Percentiles rank a stretch among this genome's conserved stretches.
Evolutionary conservation across 1,140 invertebrate species (phyloP).

Genomic region (Tetramorium alpestre): DNA sequence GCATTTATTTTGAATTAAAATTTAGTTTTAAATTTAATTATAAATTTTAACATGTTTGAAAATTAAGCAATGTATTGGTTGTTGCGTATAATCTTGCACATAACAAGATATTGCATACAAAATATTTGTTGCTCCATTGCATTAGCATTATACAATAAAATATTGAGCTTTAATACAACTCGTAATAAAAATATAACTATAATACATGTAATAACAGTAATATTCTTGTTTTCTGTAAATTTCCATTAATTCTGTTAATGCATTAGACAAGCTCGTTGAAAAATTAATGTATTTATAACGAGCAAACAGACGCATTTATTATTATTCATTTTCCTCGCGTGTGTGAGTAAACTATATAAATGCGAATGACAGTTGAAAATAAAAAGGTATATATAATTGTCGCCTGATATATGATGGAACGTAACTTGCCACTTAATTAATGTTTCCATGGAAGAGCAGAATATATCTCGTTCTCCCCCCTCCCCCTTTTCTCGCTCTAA

Average conservation of each 20-base stretch:
- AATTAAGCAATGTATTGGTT: not conserved
- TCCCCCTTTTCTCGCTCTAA: not conserved
- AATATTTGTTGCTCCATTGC: not conserved
- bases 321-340: not conserved
- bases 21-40: not conserved
- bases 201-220: not conserved
- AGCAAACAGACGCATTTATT: not conserved
- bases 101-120: not conserved
- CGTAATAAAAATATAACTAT: not conserved
- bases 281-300: constrained; percentile 3
- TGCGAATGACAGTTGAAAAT: not conserved
- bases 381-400: constrained; percentile 20
- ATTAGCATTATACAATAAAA: constrained; percentile 11
- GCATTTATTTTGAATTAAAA: not conserved
- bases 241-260: not conserved
- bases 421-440: constrained; percentile 42
- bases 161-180: not conserved
- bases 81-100: not conserved
- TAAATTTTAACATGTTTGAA: not conserved
- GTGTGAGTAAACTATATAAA: not conserved
- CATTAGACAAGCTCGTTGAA: not conserved
- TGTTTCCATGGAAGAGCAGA: not conserved
- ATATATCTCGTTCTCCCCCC: not conserved
- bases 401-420: not conserved
- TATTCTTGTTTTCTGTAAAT: not conserved